Evolutionary conservation across 1,140 invertebrate species (phyloP), one percentile per base, ranked within the genome.

Genomic region (Agrypnia vestita): DNA sequence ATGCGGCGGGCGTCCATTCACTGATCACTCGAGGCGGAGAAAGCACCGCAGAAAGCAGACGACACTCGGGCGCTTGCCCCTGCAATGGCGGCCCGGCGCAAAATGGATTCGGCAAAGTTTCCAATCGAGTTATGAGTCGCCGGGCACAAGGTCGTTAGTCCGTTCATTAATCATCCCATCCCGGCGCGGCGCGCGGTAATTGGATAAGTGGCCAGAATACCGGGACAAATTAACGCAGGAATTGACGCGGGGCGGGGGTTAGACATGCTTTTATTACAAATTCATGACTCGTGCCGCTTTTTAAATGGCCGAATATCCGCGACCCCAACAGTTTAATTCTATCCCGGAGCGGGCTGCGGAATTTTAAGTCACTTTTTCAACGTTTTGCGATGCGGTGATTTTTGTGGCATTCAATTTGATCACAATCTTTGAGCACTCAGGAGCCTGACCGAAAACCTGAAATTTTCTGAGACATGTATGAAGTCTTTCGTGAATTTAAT

Each of bases 41-140:
- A n/a, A n/a, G n/a, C n/a, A n/a, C n/a, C n/a, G n/a, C n/a, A n/a
- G n/a, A n/a, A n/a, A 9, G 35, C 1, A 17, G 55, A 13, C 4
- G 12, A 56, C 4, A 51, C 43, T 43, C 13, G 19, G n/a, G 9
- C 55, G n/a, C 17, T 75, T 53, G 49, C 19, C 49, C 9, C 61
- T 64, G 79, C 79, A 76, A 69, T 56, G 79, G 75, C 79, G 76
- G 67, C 49, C 51, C n/a, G 51, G 15, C 12, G 47, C 56, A 77
- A 75, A 79, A 79, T 71, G 79, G 76, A 76, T 77, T 72, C 35
- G 8, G 3, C 76, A 17, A 78, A 82, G 78, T 82, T 82, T 82
- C 80, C 81, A 82, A 82, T 82, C 81, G 81, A 82, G 78, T 82
- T 82, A 82, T 82, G 81, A 82, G 78, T 80, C 74, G 10, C 56